Percentiles rank a stretch among this genome's conserved stretches.
Evolutionary conservation across 2,113 vertebrate species (phyloP).

Genomic region (Acanthisitta chloris): DNA sequence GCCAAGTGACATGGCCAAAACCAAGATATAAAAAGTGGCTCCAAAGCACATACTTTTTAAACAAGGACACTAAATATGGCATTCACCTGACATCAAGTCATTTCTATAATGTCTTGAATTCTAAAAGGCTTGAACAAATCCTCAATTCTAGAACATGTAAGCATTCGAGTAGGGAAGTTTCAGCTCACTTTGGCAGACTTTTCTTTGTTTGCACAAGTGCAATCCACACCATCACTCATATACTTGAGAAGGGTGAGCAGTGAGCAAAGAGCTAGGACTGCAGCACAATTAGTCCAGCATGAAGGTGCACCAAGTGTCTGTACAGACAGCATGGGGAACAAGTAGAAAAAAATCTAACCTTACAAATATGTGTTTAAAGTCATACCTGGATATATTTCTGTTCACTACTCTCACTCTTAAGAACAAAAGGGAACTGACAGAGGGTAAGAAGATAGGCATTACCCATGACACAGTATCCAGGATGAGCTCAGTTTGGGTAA

Average conservation of each 20-base stretch:
- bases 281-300: fast-evolving
- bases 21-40: background rate
- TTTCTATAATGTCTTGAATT: background rate
- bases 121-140: background rate
- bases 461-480: background rate
- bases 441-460: background rate
- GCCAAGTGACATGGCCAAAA: background rate
- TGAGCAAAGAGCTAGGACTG: background rate
- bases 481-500: background rate
- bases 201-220: background rate
- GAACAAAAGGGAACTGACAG: background rate
- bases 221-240: background rate
- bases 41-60: background rate
- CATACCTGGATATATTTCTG: background rate
- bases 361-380: background rate
- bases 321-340: background rate
- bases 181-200: background rate
- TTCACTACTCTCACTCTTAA: background rate
- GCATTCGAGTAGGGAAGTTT: background rate
- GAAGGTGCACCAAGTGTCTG: fast-evolving
- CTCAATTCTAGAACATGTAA: background rate
- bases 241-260: background rate
- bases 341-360: background rate
- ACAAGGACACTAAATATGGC: background rate
- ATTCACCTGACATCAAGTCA: background rate